Conservation (phyloP, 2,797 vertebrate species). For the Lepilemur ruficaudatus region DNA sequence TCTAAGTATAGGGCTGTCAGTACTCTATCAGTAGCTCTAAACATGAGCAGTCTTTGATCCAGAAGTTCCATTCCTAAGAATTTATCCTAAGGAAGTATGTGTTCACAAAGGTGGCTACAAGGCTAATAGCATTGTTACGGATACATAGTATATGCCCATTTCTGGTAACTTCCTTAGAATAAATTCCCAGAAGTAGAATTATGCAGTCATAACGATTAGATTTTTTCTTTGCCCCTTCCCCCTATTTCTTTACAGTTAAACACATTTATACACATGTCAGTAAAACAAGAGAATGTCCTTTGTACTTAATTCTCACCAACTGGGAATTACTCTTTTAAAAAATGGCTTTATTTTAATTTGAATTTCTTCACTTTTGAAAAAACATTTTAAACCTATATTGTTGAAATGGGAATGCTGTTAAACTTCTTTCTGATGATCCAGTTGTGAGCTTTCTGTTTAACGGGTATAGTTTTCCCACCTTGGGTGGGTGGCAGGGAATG, state of each 20-base stretch:
- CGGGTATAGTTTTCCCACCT: constrained; percentile 44
- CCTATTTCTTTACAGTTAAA: background rate
- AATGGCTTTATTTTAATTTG: constrained; percentile 34
- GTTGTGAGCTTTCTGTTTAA: constrained; percentile 38
- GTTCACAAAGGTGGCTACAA: constrained; percentile 12
- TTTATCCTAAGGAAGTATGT: constrained; percentile 41
- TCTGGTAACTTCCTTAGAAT: constrained; percentile 30
- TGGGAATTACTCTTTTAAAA: constrained; percentile 29
- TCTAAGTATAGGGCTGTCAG: background rate
- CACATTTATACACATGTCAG: background rate
- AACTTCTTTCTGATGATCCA: constrained; percentile 26
- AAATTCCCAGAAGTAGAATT: constrained; percentile 45
- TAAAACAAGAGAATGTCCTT: constrained; percentile 44
- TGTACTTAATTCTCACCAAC: constrained; percentile 9
- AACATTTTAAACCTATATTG: constrained; percentile 20
- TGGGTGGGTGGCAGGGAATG: constrained; percentile 64
- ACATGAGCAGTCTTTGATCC: background rate
- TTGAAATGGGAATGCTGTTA: constrained; percentile 30
- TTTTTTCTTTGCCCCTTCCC: background rate
- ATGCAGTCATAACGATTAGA: constrained; percentile 9
- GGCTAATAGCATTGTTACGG: constrained; percentile 18
- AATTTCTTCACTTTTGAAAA: constrained; percentile 25
- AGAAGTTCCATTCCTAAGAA: constrained; percentile 36
- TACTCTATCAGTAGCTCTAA: constrained; percentile 19
- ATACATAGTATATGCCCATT: background rate